Evolutionary conservation across 1,140 invertebrate species (phyloP), one percentile per base, ranked within the genome.

Genomic region (Nephila pilipes): DNA sequence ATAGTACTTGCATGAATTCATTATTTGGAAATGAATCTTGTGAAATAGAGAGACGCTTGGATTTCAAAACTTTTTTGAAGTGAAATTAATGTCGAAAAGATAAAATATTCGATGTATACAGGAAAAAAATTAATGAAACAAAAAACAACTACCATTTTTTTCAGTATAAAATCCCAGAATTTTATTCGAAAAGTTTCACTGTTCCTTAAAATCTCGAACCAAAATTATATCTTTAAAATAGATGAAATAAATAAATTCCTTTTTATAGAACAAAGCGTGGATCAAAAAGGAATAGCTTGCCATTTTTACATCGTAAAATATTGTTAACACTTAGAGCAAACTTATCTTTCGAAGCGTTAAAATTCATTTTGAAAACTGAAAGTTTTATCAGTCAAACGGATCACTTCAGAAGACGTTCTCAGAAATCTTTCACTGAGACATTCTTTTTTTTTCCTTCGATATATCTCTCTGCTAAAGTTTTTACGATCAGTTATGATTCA

Each of bases 341-440:
- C 38, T 81, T 81, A 81, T 81, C 38, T 54, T 46, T 14, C 46
- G 38, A 29, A 81, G 46, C 69, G 69, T 75, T 20, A n/a, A 55
- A 81, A 81, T 81, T 54, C 80, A 55, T 81, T 81, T 81, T 81
- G 14, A 14, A 25, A 81, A 81, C 20, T 81, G 20, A 25, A 81
- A 81, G 46, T 81, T 81, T 81, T 81, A 54, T 81, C 22, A 81
- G 22, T 55, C 8, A 81, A 81, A 54, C 25, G 38, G 25, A 55
- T 81, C 38, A 81, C 46, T 81, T 54, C 10, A 54, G 80, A 54
- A 54, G 80, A 55, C 36, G 20, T 81, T n/a, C 38, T 12, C 5
- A n/a, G 22, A 25, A 25, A 54, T 55, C 5, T 54, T 81, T 25
- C 2, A 0, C 22, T 5, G 10, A 10, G n/a, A n/a, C n/a, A n/a